phyloP scores from a whole-genome alignment of 2,797 vertebrate genomes.

The Mus minutoides region DNA sequence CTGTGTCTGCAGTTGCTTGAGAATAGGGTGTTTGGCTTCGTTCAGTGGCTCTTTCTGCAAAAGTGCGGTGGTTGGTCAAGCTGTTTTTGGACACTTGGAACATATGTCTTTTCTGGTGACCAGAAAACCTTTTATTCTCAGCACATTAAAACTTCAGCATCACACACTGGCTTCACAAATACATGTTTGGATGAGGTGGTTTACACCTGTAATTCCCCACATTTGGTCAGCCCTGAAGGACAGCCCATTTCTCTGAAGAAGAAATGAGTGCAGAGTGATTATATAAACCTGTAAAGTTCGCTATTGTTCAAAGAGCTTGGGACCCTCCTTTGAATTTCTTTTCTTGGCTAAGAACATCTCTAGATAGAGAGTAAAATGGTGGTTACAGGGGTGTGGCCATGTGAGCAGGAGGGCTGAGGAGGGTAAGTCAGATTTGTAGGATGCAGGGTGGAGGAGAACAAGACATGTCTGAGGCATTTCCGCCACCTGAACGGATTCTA shows the following conservation, averaged over 20 bases:
- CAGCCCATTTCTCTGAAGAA: neutral
- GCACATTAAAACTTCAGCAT: neutral
- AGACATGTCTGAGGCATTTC: neutral
- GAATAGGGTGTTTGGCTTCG: constrained; percentile 50
- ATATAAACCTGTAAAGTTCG: neutral
- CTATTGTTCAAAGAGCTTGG: neutral
- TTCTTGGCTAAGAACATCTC: neutral
- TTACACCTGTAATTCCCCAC: neutral
- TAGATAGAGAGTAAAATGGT: neutral
- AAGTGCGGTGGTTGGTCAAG: constrained; percentile 37
- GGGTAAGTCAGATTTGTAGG: neutral
- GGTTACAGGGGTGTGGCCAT: neutral
- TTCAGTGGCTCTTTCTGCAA: constrained; percentile 70
- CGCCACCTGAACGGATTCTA: neutral
- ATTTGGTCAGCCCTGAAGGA: neutral
- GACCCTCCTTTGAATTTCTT: neutral
- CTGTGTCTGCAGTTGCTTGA: constrained; percentile 54
- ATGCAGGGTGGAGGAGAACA: neutral
- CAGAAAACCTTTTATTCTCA: neutral
- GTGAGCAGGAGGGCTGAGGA: too few species aligned
- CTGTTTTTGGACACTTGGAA: constrained; percentile 57
- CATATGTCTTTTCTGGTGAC: constrained; percentile 22
- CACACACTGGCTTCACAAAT: constrained; percentile 24
- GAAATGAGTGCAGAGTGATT: neutral
- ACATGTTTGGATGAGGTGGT: neutral